phyloP scores from a whole-genome alignment of 2,797 vertebrate genomes.

The Tolypeutes matacus region DNA sequence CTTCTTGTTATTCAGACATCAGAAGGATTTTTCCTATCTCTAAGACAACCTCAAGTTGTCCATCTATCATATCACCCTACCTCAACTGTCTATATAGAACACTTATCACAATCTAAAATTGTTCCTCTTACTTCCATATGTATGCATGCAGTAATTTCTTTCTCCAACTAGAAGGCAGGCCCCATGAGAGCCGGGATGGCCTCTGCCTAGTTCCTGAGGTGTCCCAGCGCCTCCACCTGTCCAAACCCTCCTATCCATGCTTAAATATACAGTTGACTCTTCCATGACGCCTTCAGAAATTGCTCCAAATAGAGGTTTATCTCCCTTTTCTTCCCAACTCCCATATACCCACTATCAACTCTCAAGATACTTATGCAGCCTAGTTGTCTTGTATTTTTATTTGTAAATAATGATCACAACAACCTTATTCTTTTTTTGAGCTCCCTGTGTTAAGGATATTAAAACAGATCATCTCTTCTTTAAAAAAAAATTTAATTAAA shows the following conservation, averaged over 20 bases:
- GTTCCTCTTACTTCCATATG: not conserved
- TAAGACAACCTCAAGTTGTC: not conserved
- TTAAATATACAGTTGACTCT: not conserved
- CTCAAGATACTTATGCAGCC: not conserved
- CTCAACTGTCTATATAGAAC: not conserved
- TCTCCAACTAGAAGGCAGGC: not conserved
- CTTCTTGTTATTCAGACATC: not conserved
- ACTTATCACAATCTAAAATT: not conserved
- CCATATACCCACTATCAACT: no score
- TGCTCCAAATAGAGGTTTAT: not conserved
- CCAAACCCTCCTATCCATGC: not conserved
- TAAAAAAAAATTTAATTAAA: no score
- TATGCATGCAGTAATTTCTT: not conserved
- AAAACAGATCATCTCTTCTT: not conserved
- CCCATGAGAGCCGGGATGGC: not conserved
- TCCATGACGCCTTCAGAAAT: not conserved
- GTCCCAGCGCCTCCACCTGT: no score
- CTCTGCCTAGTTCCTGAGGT: not conserved
- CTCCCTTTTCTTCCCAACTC: not conserved
- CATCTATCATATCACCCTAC: rapidly evolving
- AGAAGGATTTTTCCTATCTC: not conserved
- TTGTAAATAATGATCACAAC: not conserved
- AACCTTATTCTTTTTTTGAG: not conserved
- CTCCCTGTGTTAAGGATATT: not conserved
- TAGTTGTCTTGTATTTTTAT: not conserved